A percentile compares a stretch with the other conserved stretches of the same genome.
Evolutionary conservation across 2,797 vertebrate genomes (phyloP).

Genomic region (Ambastaia sidthimunki): DNA sequence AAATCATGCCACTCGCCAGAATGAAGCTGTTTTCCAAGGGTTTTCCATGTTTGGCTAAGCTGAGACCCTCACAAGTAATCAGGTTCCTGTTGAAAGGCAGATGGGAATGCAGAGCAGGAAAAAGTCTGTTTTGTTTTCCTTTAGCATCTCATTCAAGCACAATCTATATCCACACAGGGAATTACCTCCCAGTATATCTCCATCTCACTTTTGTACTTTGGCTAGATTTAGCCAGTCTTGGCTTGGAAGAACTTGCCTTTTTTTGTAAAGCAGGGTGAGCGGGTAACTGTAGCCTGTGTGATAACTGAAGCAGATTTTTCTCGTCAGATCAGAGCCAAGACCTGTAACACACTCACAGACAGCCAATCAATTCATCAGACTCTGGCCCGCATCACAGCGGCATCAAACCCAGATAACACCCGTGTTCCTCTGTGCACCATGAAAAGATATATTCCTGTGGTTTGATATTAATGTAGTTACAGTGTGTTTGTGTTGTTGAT

Average conservation of each 20-base stretch:
- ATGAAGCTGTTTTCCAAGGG: not conserved
- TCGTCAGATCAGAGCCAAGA: not conserved
- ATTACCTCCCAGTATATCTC: not conserved
- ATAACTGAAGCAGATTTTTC: not conserved
- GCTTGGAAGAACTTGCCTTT: too few species aligned
- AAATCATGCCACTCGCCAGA: not conserved
- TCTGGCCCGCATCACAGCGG: not conserved
- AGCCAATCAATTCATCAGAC: not conserved
- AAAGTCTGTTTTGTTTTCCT: not conserved
- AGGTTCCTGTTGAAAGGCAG: not conserved
- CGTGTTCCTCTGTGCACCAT: not conserved
- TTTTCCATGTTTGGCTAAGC: not conserved
- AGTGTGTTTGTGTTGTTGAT: conserved; percentile 18
- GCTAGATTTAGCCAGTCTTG: not conserved
- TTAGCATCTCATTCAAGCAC: not conserved
- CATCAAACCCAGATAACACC: not conserved
- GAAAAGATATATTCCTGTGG: not conserved
- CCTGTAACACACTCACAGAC: not conserved
- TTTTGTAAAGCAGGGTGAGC: not conserved
- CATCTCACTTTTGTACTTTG: too few species aligned
- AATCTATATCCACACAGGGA: not conserved
- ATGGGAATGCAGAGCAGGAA: not conserved
- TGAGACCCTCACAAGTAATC: not conserved
- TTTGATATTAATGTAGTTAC: conserved; percentile 4
- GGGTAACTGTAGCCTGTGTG: not conserved